Conservation (phyloP, 2,888 invertebrate species). For the Aphidoletes aphidimyza region DNA sequence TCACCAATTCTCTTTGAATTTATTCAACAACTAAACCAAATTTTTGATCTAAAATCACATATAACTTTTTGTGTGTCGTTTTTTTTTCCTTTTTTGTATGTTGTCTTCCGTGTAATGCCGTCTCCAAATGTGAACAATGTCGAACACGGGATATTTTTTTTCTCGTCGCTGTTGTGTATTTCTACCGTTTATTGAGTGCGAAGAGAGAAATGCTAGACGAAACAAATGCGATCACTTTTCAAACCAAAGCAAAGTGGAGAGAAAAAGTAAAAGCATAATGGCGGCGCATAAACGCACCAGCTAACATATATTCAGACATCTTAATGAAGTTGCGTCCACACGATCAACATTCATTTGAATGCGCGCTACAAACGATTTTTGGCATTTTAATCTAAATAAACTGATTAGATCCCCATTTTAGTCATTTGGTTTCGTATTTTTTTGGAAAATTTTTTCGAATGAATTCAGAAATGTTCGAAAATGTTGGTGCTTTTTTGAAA, state of each 20-base stretch:
- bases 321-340: not conserved
- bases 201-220: constrained; percentile 8
- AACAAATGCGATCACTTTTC: constrained; percentile 16
- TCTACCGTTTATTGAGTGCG: constrained; percentile 4
- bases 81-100: not conserved
- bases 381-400: too few species aligned
- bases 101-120: constrained; percentile 10
- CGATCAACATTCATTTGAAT: not conserved
- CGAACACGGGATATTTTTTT: constrained; percentile 17
- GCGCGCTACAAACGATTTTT: not conserved
- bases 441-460: too few species aligned
- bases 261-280: constrained; percentile 37
- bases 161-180: not conserved
- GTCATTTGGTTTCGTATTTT: too few species aligned
- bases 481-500: too few species aligned
- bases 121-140: constrained; percentile 22
- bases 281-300: constrained; percentile 46
- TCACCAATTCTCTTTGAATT: too few species aligned
- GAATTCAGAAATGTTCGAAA: not conserved
- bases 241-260: not conserved
- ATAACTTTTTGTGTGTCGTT: not conserved
- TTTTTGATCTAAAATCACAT: not conserved
- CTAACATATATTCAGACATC: constrained; percentile 3
- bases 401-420: too few species aligned
- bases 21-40: not conserved